Conservation (phyloP, 2,113 vertebrate genomes). For the Mastomys natalensis region DNA sequence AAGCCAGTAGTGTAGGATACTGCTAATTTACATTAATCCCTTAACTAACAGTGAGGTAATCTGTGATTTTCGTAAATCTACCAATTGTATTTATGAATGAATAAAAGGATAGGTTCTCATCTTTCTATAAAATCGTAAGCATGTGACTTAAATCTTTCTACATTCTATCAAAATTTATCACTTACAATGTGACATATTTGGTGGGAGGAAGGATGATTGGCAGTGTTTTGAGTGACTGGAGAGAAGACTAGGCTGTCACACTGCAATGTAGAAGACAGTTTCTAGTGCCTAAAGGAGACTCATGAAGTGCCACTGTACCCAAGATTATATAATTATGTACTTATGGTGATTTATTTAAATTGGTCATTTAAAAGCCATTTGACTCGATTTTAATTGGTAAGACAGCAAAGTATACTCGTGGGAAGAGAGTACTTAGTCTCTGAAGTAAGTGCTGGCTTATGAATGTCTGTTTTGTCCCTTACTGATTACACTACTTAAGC, state of each 20-base stretch:
- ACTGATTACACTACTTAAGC: constrained; percentile 1
- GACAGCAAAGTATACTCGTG: not conserved
- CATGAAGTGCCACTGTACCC: not conserved
- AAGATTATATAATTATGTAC: not conserved
- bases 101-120: not conserved
- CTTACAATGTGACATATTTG: not conserved
- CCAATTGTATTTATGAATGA: not conserved
- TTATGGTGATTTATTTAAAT: constrained; percentile 48
- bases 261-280: not conserved
- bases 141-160: not conserved
- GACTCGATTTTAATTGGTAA: constrained; percentile 36
- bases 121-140: not conserved
- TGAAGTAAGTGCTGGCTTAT: not conserved
- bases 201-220: not conserved
- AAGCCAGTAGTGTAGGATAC: not conserved
- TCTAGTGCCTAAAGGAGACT: not conserved
- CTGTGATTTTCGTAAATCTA: not conserved
- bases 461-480: constrained; percentile 51
- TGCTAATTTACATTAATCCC: fast-evolving
- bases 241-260: not conserved
- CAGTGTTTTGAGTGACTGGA: constrained; percentile 22
- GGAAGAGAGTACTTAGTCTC: not conserved
- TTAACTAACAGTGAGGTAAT: not conserved
- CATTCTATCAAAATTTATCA: not conserved
- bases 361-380: constrained; percentile 61